A percentile compares a stretch with the other conserved stretches of the same genome.
phyloP scores from a whole-genome alignment of 2,113 vertebrate genomes.

The Scolopax mira region DNA sequence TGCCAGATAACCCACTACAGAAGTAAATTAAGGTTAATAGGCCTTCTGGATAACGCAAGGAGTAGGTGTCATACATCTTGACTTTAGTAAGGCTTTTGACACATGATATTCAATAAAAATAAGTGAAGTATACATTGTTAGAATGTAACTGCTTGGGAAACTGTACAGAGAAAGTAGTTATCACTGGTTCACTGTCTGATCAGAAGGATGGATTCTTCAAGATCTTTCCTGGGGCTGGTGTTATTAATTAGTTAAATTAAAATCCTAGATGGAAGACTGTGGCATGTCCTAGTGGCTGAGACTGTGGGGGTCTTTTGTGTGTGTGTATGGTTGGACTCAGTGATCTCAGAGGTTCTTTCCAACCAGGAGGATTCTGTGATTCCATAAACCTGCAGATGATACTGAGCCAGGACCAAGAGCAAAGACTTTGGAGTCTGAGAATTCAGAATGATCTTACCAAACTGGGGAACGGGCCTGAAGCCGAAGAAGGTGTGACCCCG shows the following conservation, averaged over 20 bases:
- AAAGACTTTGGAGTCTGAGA: neutral
- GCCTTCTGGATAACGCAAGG: neutral
- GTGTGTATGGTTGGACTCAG: too few species aligned
- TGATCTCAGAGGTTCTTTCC: too few species aligned
- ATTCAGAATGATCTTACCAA: neutral
- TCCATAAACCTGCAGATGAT: neutral
- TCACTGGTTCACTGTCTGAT: neutral
- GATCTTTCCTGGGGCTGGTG: neutral
- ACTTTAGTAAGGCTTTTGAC: neutral
- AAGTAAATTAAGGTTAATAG: constrained; percentile 12
- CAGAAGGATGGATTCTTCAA: neutral
- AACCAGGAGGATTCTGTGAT: too few species aligned
- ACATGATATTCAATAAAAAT: neutral
- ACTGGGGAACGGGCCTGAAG: neutral
- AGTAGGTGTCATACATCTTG: neutral
- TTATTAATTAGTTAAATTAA: neutral
- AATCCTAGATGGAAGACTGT: neutral
- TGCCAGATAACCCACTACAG: neutral
- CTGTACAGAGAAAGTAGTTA: neutral
- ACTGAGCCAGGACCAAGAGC: neutral
- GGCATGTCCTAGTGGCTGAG: too few species aligned
- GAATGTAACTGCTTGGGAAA: neutral
- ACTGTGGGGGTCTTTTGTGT: too few species aligned
- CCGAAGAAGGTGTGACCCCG: neutral
- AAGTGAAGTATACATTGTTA: neutral